Evolutionary conservation across 1,140 invertebrate species (phyloP).

Genomic region (Meloidogyne exigua): DNA sequence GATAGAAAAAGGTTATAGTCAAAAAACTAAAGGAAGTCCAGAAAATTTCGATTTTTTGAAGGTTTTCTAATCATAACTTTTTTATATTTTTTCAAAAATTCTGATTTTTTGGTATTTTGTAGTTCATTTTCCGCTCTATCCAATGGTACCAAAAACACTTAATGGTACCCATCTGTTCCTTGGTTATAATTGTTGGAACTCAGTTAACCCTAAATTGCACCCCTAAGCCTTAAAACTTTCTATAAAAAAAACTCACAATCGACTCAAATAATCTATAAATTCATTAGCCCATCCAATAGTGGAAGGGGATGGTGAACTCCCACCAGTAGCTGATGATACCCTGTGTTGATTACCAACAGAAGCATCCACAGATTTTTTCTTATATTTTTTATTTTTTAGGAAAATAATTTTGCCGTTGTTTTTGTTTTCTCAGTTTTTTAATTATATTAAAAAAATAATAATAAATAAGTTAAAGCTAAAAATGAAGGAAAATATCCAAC

Average conservation of each 20-base stretch:
- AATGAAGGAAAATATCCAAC: not conserved
- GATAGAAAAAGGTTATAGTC: no score
- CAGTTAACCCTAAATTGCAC: no score
- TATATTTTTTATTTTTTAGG: not conserved
- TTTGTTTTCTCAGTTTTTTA: no score
- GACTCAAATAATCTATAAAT: not conserved
- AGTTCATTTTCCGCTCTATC: not conserved
- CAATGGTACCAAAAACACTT: not conserved
- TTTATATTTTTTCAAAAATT: no score
- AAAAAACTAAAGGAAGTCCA: no score
- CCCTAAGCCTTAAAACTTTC: no score
- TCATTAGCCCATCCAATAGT: constrained; percentile 1
- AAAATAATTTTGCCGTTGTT: not conserved
- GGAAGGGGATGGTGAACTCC: not conserved
- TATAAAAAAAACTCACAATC: not conserved
- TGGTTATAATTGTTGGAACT: no score
- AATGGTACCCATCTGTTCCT: not conserved
- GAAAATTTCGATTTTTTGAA: no score
- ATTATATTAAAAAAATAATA: not conserved
- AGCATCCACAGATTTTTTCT: not conserved
- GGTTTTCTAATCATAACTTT: no score
- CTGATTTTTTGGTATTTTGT: no score
- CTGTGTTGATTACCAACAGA: not conserved
- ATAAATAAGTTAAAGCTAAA: not conserved
- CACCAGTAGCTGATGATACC: not conserved